Percentiles rank a stretch among this genome's conserved stretches.
These are phyloP conservation scores for Riptortus pedestris DNA, from an alignment of 1,140 invertebrate genomes.

Conservation along the genomic window DNA sequence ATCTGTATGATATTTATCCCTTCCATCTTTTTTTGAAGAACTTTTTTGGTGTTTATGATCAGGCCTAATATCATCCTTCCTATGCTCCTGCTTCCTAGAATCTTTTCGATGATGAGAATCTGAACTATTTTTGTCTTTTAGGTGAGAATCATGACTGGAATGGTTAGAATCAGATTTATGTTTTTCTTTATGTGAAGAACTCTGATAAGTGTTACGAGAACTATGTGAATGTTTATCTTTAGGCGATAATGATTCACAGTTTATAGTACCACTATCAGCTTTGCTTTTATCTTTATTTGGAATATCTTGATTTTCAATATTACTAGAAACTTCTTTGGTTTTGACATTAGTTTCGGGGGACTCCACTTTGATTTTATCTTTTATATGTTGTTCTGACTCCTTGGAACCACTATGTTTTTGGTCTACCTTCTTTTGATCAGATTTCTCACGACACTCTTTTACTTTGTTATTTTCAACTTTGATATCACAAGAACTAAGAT, in stretches of 20 bases:
- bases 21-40: background rate
- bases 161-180: background rate
- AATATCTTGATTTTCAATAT: background rate
- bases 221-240: too few species aligned
- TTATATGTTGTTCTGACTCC: too few species aligned
- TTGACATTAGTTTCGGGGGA: too few species aligned
- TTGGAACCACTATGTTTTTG: background rate
- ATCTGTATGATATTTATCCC: background rate
- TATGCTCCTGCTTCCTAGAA: background rate
- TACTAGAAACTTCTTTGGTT: too few species aligned
- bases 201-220: too few species aligned
- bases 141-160: background rate
- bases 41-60: background rate
- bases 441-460: background rate
- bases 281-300: background rate
- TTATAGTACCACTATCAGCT: too few species aligned
- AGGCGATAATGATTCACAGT: too few species aligned
- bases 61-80: background rate
- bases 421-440: background rate
- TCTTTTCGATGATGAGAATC: background rate
- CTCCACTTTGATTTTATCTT: too few species aligned
- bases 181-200: slow-evolving; percentile 4
- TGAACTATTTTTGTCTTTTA: background rate
- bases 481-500: background rate
- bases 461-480: too few species aligned